A percentile compares a stretch with the other conserved stretches of the same genome.
Evolutionary conservation across 2,888 invertebrate species (phyloP).

Genomic region (Chesias legatella): DNA sequence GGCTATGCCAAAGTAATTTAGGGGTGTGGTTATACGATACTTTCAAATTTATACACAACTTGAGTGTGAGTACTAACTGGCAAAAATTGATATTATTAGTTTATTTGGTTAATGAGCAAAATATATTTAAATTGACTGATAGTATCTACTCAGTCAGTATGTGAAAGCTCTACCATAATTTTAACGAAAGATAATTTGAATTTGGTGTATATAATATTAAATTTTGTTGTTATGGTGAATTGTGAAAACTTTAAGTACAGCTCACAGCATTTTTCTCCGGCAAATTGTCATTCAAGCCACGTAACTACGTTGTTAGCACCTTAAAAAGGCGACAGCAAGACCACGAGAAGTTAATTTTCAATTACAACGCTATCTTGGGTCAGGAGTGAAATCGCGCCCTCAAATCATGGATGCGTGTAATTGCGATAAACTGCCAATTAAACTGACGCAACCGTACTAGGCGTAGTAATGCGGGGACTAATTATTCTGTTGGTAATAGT

Average conservation of each 20-base stretch:
- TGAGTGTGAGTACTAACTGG: no score
- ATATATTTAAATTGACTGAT: no score
- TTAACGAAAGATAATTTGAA: no score
- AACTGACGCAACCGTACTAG: conserved; percentile 52
- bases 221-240: no score
- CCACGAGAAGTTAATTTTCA: conserved; percentile 45
- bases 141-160: no score
- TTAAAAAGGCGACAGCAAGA: conserved; percentile 32
- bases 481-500: conserved; percentile 23
- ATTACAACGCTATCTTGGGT: conserved; percentile 62
- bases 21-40: no score
- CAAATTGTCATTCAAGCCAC: conserved; percentile 23
- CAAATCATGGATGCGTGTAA: conserved; percentile 75
- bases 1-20: not conserved
- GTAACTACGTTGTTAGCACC: conserved; percentile 34
- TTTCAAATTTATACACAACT: no score
- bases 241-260: not conserved
- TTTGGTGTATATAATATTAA: no score
- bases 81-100: no score
- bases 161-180: no score
- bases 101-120: no score
- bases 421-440: conserved; percentile 70
- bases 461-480: conserved; percentile 14
- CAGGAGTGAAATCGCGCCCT: conserved; percentile 75
- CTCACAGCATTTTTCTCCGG: conserved; percentile 13